phyloP scores from a whole-genome alignment of 2,888 invertebrate genomes.

The Epistrophe eligans region DNA sequence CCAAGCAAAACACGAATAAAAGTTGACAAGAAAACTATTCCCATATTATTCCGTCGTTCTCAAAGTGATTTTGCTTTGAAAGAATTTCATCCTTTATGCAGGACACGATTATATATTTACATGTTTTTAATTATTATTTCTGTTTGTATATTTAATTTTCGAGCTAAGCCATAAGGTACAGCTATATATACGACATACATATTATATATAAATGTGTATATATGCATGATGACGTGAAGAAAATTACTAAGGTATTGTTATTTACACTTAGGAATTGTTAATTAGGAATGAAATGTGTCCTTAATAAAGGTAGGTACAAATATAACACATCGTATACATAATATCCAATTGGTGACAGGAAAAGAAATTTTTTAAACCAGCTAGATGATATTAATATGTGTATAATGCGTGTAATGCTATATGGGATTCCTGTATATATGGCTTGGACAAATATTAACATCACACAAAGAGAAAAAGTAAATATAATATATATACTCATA shows the following conservation, averaged over 20 bases:
- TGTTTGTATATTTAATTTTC: conserved; percentile 59
- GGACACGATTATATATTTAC: conserved; percentile 66
- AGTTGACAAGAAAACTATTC: conserved; percentile 74
- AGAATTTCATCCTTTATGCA: conserved; percentile 70
- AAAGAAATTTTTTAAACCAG: not conserved
- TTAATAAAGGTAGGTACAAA: conserved; percentile 19
- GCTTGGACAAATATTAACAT: not conserved
- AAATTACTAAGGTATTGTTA: conserved; percentile 61
- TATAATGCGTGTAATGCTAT: not conserved
- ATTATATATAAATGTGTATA: conserved; percentile 13
- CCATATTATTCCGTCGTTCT: conserved; percentile 45
- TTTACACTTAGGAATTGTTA: conserved; percentile 60
- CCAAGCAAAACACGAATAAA: conserved; percentile 71
- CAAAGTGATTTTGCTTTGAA: conserved; percentile 58
- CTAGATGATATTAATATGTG: not conserved
- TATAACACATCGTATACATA: conserved; percentile 29
- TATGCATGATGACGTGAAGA: conserved; percentile 59
- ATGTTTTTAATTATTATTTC: conserved; percentile 69
- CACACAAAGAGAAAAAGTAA: not conserved
- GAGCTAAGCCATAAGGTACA: not conserved
- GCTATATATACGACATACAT: not conserved
- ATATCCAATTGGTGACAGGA: not conserved
- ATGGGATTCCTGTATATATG: not conserved
- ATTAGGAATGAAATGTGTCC: conserved; percentile 39
- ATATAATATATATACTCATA: not conserved